These are phyloP conservation scores for Stegostoma tigrinum DNA, from an alignment of 2,113 vertebrate genomes.

Conservation along the genomic window DNA sequence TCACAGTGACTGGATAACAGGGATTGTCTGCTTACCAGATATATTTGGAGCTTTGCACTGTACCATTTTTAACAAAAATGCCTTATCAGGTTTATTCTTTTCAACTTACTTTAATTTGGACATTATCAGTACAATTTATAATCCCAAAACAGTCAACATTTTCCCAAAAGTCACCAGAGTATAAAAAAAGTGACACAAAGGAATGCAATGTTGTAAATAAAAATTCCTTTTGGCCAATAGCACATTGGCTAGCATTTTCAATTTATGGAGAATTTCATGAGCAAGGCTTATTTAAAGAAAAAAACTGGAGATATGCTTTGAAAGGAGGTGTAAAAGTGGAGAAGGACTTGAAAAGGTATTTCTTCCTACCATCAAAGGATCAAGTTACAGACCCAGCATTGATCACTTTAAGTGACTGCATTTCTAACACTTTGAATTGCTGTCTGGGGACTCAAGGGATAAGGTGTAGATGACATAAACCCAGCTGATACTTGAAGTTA, in stretches of 20 bases:
- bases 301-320: neutral
- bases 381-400: constrained; percentile 3
- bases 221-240: neutral
- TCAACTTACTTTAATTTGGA: neutral
- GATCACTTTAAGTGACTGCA: neutral
- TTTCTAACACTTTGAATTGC: constrained; percentile 10
- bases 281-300: neutral
- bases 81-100: constrained; percentile 31
- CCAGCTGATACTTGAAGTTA: neutral
- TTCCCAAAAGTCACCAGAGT: neutral
- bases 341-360: neutral
- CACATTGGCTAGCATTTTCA: neutral
- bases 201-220: neutral
- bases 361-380: neutral
- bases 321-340: neutral
- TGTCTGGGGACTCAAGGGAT: neutral
- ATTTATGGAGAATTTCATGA: constrained; percentile 13
- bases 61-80: constrained; percentile 26
- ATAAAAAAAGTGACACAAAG: neutral
- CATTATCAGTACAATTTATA: neutral
- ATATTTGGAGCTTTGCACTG: neutral
- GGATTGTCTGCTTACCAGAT: neutral
- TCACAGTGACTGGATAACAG: neutral
- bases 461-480: neutral
- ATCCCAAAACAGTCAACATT: neutral